Evolutionary conservation across 1,140 invertebrate species (phyloP).

Genomic region (Brachionus paranguensis): DNA sequence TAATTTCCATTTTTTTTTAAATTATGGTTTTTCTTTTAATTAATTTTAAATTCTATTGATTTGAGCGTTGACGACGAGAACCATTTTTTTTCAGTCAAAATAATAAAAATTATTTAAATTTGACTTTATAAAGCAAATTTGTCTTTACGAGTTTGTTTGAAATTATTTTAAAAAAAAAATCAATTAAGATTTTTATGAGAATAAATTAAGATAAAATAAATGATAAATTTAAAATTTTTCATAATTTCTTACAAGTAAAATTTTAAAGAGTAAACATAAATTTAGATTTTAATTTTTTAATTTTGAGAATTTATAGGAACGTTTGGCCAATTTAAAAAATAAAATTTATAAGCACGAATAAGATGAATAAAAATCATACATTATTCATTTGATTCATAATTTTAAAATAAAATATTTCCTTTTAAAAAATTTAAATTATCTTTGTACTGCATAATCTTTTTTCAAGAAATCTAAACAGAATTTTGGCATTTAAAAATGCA

Average conservation of each 20-base stretch:
- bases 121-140: background rate
- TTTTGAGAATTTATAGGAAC: background rate
- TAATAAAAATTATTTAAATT: background rate
- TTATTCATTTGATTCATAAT: background rate
- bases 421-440: background rate
- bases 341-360: background rate
- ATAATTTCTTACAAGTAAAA: background rate
- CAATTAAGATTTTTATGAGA: background rate
- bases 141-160: background rate
- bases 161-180: background rate
- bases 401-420: background rate
- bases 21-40: background rate
- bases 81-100: background rate
- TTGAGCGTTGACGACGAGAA: background rate
- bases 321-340: background rate
- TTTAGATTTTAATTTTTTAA: background rate
- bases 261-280: background rate
- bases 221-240: background rate
- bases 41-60: background rate
- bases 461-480: background rate
- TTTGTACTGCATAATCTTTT: background rate
- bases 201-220: slow-evolving; percentile 3
- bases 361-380: background rate
- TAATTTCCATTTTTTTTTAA: background rate
- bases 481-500: background rate